Conservation (phyloP, 2,888 invertebrate genomes). For the Eutolmus rufibarbis region DNA sequence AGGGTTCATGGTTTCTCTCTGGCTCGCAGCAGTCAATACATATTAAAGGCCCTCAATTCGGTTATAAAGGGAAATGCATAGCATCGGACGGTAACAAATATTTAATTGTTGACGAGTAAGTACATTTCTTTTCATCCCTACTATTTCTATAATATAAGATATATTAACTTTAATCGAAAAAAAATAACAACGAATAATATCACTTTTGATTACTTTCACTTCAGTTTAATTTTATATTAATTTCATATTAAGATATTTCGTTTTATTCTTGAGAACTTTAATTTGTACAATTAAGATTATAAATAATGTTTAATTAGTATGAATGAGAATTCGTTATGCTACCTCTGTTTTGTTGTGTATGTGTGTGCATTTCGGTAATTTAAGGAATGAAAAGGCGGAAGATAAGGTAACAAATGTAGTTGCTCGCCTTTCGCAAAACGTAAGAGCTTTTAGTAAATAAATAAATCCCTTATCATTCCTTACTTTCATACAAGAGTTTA, state of each 20-base stretch:
- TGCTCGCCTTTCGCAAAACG: background rate
- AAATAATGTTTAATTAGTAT: constrained; percentile 36
- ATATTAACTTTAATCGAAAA: constrained; percentile 1
- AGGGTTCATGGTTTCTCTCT: constrained; percentile 90
- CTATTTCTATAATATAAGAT: background rate
- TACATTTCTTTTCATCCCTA: constrained; percentile 55
- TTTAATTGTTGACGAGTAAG: constrained; percentile 88
- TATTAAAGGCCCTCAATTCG: constrained; percentile 81
- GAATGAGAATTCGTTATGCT: constrained; percentile 41
- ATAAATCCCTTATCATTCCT: constrained; percentile 37
- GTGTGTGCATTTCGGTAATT: constrained; percentile 12
- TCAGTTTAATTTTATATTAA: background rate
- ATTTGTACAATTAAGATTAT: constrained; percentile 45
- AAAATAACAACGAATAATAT: background rate
- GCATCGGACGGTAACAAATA: constrained; percentile 88
- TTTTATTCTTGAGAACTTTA: constrained; percentile 48
- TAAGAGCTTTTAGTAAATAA: background rate
- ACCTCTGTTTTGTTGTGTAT: constrained; percentile 40
- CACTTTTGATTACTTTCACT: background rate
- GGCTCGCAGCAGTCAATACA: constrained; percentile 85
- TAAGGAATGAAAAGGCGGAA: constrained; percentile 3
- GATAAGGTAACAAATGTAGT: background rate
- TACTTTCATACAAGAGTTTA: constrained; percentile 16
- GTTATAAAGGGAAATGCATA: constrained; percentile 85
- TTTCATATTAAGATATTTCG: constrained; percentile 43